A percentile compares a stretch with the other conserved stretches of the same genome.
These are phyloP conservation scores for Trididemnum miniatum DNA, from an alignment of 23 tunicate genomes.

Conservation along the genomic window DNA sequence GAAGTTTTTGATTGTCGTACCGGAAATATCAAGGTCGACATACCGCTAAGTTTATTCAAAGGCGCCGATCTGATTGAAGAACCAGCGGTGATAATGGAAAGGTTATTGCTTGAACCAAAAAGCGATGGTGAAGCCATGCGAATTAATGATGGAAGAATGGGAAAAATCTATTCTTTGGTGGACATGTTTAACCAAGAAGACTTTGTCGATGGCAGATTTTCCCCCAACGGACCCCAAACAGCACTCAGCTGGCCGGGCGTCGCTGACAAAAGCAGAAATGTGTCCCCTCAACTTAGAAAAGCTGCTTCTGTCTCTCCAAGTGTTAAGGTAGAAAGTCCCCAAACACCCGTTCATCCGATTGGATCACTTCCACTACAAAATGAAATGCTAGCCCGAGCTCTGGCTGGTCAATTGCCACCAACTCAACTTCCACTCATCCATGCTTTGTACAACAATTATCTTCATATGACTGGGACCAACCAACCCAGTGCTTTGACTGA, in stretches of 20 bases:
- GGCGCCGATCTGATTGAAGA: constrained; percentile 57
- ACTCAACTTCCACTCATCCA: constrained; percentile 1
- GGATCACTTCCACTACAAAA: not conserved
- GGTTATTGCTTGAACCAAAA: constrained; percentile 66
- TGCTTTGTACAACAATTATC: constrained; percentile 6
- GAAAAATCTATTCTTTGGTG: constrained; percentile 41
- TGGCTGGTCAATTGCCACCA: not conserved
- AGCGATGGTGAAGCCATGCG: constrained; percentile 47
- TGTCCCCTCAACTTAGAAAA: not conserved
- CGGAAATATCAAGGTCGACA: constrained; percentile 64
- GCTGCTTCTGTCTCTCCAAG: not conserved
- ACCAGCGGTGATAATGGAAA: constrained; percentile 81
- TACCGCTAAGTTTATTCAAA: constrained; percentile 63
- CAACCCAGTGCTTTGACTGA: not conserved
- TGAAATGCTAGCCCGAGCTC: not conserved
- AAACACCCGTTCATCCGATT: not conserved
- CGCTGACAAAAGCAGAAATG: not conserved
- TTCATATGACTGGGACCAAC: not conserved
- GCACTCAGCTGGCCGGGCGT: not conserved
- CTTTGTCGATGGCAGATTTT: constrained; percentile 39
- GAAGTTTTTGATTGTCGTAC: constrained; percentile 81
- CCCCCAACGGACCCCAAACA: not conserved
- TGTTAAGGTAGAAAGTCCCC: not conserved
- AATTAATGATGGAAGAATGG: constrained; percentile 1
- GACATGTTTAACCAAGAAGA: constrained; percentile 77